Conservation (phyloP, 2,113 vertebrate species). For the Hymenochirus boettgeri region DNA sequence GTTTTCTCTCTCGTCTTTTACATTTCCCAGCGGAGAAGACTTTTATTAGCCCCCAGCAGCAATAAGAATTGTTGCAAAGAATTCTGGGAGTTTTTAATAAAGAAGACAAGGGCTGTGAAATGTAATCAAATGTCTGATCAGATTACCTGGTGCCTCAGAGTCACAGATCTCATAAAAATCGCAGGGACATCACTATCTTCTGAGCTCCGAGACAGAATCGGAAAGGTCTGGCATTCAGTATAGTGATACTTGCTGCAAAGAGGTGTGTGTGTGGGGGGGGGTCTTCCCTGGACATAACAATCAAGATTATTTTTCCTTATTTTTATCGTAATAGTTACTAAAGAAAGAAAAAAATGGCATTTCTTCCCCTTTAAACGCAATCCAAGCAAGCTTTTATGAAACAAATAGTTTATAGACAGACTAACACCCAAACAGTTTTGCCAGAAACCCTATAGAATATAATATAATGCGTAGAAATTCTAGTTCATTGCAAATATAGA, state of each 20-base stretch:
- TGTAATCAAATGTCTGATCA: slow-evolving; percentile 93
- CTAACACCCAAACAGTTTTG: too few species aligned
- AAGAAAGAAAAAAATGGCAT: too few species aligned
- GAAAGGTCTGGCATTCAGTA: slow-evolving; percentile 1
- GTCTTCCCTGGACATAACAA: too few species aligned
- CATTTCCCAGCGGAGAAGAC: slow-evolving; percentile 31
- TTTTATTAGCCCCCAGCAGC: slow-evolving; percentile 45
- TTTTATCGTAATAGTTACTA: too few species aligned
- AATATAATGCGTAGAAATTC: too few species aligned
- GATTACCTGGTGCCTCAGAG: slow-evolving; percentile 64
- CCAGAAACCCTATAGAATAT: too few species aligned
- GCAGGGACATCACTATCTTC: slow-evolving; percentile 23
- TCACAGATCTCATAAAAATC: slow-evolving; percentile 41
- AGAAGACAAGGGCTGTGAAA: slow-evolving; percentile 86
- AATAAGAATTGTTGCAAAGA: slow-evolving; percentile 53
- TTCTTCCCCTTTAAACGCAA: too few species aligned
- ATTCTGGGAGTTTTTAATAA: slow-evolving; percentile 95
- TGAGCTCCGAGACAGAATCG: slow-evolving; percentile 11
- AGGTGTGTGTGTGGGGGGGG: too few species aligned
- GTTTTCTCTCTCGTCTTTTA: slow-evolving; percentile 18
- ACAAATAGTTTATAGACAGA: too few species aligned
- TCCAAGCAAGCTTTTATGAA: too few species aligned
- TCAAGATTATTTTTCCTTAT: too few species aligned
- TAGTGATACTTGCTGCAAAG: slow-evolving; percentile 9
- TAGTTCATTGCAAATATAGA: too few species aligned